Base-by-base conservation (phyloP, 2,113 vertebrate genomes). In the Forbesichthys papilliferus region DNA sequence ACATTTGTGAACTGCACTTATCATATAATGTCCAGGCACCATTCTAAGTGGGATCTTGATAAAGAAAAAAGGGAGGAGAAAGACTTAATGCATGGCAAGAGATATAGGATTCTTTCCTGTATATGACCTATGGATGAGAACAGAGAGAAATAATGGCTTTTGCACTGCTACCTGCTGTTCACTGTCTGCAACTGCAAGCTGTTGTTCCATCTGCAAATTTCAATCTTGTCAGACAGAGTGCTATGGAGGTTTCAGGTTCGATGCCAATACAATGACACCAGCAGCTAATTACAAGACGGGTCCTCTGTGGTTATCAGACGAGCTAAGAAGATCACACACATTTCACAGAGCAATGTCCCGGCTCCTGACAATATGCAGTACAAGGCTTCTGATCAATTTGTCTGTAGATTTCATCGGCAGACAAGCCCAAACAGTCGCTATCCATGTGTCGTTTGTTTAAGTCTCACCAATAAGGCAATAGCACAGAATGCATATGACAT, bases 131-230 rank as follows among this genome's bases (percentile, higher is more conserved):
- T 66, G 66, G 77, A 68, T 48, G 65, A 64, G 12, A 78, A 71
- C 53, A 77, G 48, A 83, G 9, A 5, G 63, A 51, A 51, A 72
- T 77, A 59, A 61, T 42, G 13, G 2, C 9, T 66, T 88, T 86
- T 77, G 80, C 81, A 81, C 70, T 83, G 89, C 88, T 88, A 73
- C 84, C 85, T 90, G 81, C 87, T 86, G 86, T 81, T 79, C 75
- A 85, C 62, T 79, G 66, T 84, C 77, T 87, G 89, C 73, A 83
- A 87, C 87, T 86, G 79, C 89, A 83, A 65, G 69, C 74, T 71
- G 72, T 27, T 75, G 27, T 57, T 77, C 75, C 69, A 74, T 73
- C 68, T 80, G 69, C 77, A 36, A 58, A 16, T 67, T 61, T 16
- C 48, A 77, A 66, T 83, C 77, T 77, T 6, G 47, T 62, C 56